These are phyloP conservation scores for Danio aesculapii DNA, from an alignment of 2,797 vertebrate species.

Conservation along the genomic window DNA sequence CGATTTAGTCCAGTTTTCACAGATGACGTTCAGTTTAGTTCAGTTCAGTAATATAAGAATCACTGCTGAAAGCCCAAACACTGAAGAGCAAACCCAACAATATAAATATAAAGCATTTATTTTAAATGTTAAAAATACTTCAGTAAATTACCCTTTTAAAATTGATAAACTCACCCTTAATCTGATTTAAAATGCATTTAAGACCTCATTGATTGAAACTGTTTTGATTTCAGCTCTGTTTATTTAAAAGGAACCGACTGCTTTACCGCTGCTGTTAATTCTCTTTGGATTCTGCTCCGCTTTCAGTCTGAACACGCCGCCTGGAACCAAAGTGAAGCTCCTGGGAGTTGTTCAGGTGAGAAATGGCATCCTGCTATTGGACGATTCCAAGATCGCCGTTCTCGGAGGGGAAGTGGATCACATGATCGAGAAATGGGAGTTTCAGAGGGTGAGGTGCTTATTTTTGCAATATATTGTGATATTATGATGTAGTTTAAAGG, in stretches of 20 bases:
- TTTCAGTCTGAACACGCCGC: conserved; percentile 91
- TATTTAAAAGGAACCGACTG: background rate
- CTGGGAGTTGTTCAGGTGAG: conserved; percentile 88
- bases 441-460: conserved; percentile 91
- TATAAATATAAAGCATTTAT: background rate
- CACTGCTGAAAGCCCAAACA: too few relatives aligned
- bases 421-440: conserved; percentile 98
- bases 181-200: too few relatives aligned
- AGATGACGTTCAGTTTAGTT: too few relatives aligned
- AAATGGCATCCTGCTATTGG: conserved; percentile 93
- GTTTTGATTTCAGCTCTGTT: too few relatives aligned
- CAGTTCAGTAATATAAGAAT: too few relatives aligned
- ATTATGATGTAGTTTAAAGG: background rate
- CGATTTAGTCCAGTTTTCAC: too few relatives aligned
- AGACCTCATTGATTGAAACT: background rate
- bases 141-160: background rate
- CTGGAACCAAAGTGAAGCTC: conserved; percentile 97
- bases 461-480: conserved; percentile 6
- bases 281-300: conserved; percentile 32
- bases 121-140: background rate
- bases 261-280: background rate
- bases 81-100: too few relatives aligned
- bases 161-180: background rate
- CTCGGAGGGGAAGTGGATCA: conserved; percentile 97
- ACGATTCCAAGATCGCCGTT: conserved; percentile 89